These are phyloP conservation scores for Gonatopus flavifemur DNA, from an alignment of 1,140 invertebrate genomes.

Conservation along the genomic window DNA sequence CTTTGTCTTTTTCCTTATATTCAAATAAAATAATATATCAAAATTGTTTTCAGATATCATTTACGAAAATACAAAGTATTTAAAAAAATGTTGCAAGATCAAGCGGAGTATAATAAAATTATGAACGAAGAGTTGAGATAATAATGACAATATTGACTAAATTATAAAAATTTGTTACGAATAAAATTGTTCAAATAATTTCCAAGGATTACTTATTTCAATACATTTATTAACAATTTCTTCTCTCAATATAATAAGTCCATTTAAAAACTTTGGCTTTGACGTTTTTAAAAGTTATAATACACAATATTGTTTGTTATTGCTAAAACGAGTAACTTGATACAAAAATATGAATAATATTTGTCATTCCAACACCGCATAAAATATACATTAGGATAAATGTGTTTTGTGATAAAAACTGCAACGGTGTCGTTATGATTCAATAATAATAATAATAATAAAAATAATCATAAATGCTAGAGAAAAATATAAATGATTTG, in stretches of 20 bases:
- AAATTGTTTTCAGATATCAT: constrained; percentile 66
- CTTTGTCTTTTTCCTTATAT: no score
- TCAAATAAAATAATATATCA: constrained; percentile 12
- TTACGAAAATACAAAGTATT: constrained; percentile 82
- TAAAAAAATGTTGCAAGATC: constrained; percentile 78
- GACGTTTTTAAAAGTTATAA: no score
- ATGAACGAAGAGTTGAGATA: constrained; percentile 33
- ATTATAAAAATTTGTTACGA: background rate
- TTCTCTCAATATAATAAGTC: background rate
- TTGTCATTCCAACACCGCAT: no score
- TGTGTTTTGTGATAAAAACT: no score
- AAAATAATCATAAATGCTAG: no score
- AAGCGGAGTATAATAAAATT: constrained; percentile 67
- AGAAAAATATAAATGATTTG: no score
- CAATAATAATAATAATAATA: no score
- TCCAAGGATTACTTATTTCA: background rate
- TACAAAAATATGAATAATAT: no score
- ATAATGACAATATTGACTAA: background rate
- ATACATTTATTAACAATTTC: background rate
- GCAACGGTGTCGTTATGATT: no score
- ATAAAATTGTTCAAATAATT: constrained; percentile 5
- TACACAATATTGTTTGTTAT: constrained; percentile 2
- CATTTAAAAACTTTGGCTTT: background rate
- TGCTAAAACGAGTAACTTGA: background rate
- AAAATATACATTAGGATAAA: no score